Evolutionary conservation across 2,888 invertebrate genomes (phyloP).

Genomic region (Celastrina argiolus): DNA sequence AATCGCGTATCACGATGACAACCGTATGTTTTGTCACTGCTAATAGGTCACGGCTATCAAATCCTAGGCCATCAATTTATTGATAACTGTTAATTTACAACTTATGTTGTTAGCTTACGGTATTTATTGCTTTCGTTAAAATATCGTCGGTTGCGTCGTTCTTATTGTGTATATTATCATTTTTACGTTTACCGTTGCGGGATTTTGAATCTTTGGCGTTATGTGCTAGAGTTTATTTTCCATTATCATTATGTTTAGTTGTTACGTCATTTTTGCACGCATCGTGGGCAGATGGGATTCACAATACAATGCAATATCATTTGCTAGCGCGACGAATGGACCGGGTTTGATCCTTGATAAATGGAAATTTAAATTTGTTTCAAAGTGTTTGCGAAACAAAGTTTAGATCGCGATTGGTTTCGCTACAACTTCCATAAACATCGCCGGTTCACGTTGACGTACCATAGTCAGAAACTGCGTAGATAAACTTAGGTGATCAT

Average conservation of each 20-base stretch:
- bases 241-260: not conserved
- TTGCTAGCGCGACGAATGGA: slow-evolving; percentile 56
- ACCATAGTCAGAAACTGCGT: not conserved
- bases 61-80: slow-evolving; percentile 48
- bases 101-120: slow-evolving; percentile 21
- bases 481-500: no score
- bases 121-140: slow-evolving; percentile 16
- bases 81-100: not conserved
- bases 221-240: slow-evolving; percentile 35
- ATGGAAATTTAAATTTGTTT: slow-evolving; percentile 63
- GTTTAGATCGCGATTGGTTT: slow-evolving; percentile 45
- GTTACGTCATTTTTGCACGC: slow-evolving; percentile 29
- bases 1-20: slow-evolving; percentile 66
- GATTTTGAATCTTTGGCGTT: not conserved
- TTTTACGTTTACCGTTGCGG: not conserved
- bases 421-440: slow-evolving; percentile 30
- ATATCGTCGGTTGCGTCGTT: slow-evolving; percentile 24
- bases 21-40: slow-evolving; percentile 66
- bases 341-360: slow-evolving; percentile 62
- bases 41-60: slow-evolving; percentile 64
- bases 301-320: slow-evolving; percentile 61
- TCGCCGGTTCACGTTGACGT: not conserved
- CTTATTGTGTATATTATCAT: slow-evolving; percentile 3
- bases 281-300: slow-evolving; percentile 45
- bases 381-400: slow-evolving; percentile 49